Base-by-base conservation (phyloP, 2,797 vertebrate genomes). In the Enteromius viviparus region DNA sequence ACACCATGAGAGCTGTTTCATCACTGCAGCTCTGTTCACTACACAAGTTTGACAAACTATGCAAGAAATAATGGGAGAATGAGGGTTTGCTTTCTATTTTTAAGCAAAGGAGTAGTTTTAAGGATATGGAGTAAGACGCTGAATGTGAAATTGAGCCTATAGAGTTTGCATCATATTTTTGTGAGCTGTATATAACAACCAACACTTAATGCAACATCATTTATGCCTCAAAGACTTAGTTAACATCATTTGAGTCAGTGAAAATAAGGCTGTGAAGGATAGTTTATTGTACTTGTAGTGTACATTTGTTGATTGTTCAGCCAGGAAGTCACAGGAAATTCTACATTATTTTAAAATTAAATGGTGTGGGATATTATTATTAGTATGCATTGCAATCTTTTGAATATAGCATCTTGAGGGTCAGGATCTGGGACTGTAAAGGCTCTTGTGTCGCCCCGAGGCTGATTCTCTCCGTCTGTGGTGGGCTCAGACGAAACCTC, bases 1-100 rank as follows among this genome's bases (percentile, higher is more conserved):
- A 62, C 79, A 10, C 69, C 15, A 32, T 32, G 69, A 64, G 40
- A 32, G 79, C 53, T 0, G 55, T 64, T 60, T 75, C 45, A 74
- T 74, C 49, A 58, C n/a, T 40, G 15, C n/a, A 58, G 58, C 71
- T 7, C 40, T 65, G 45, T 51, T 47, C 55, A 15, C 42, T 34
- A 74, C 58, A 23, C 42, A 49, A 70, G 23, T 42, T 23, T 70
- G 34, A 45, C 34, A 15, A 40, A 34, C 58, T 40, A 32, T 64
- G 37, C 14, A 53, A 42, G 9, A 14, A 69, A 70, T 23, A 60
- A 80, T 14, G 26, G 23, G 19, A 81, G n/a, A 37, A 81, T 49
- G 11, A 14, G 4, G 37, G 21, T 71, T 66, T 37, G 19, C 32
- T 78, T 66, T 66, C 62, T 51, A 21, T 45, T 64, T n/a, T 34